These are phyloP conservation scores for Pterobdella sp. DNA, from an alignment of 2,888 invertebrate species.

Conservation along the genomic window DNA sequence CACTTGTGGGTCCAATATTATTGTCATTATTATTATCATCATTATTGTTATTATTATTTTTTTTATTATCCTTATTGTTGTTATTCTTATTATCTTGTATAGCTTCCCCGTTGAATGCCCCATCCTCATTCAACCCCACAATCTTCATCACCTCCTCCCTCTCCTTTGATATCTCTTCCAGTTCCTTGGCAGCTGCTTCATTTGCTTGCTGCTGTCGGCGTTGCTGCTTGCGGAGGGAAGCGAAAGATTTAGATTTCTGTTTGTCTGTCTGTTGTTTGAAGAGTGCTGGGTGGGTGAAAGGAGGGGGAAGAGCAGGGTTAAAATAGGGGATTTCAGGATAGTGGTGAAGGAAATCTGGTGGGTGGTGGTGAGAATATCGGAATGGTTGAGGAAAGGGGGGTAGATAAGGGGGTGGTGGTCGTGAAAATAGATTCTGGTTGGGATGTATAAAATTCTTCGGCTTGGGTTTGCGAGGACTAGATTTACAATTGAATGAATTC, in stretches of 20 bases:
- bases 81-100: not conserved
- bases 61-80: not conserved
- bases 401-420: not conserved
- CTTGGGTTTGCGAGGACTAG: too few species aligned
- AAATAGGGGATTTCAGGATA: too few species aligned
- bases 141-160: constrained; percentile 41
- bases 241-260: not conserved
- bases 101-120: not conserved
- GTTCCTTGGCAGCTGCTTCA: constrained; percentile 48
- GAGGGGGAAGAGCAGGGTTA: not conserved
- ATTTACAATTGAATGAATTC: too few species aligned
- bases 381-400: not conserved
- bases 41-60: not conserved
- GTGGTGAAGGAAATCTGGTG: not conserved
- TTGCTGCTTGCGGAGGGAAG: constrained; percentile 41
- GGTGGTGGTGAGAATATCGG: too few species aligned
- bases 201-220: constrained; percentile 47
- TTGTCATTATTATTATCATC: not conserved
- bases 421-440: not conserved
- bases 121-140: not conserved
- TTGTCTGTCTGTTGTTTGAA: not conserved
- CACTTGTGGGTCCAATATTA: not conserved
- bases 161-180: constrained; percentile 51
- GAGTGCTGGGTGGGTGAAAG: not conserved
- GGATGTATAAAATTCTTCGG: too few species aligned